phyloP scores from a whole-genome alignment of 2,888 invertebrate genomes.

The Parnassius orleans region DNA sequence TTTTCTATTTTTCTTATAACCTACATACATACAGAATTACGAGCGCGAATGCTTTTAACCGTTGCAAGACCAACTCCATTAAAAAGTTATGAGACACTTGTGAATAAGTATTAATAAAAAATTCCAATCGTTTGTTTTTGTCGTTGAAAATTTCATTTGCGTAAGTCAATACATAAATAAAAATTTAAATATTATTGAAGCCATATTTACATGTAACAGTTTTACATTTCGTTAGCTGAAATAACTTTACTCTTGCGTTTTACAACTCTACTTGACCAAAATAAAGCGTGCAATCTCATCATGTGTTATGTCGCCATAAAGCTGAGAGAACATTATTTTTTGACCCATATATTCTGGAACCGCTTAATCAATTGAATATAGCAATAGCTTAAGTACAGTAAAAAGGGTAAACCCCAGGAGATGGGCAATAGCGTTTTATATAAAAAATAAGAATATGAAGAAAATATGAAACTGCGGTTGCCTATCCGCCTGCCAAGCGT shows the following conservation, averaged over 20 bases:
- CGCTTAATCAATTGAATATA: no score
- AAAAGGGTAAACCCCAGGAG: no score
- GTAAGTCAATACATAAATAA: conserved; percentile 1
- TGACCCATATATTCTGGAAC: no score
- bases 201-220: neutral
- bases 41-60: neutral
- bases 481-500: no score
- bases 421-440: no score
- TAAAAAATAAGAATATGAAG: no score
- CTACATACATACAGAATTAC: conserved; percentile 18
- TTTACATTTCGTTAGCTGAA: neutral
- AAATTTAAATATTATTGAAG: neutral
- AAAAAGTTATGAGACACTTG: conserved; percentile 23
- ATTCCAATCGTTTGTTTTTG: conserved; percentile 3
- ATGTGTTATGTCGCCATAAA: no score
- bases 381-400: no score
- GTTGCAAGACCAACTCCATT: neutral
- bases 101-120: conserved; percentile 5
- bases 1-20: conserved; percentile 25
- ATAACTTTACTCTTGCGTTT: neutral
- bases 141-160: conserved; percentile 9
- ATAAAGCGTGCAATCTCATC: no score
- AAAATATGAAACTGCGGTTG: no score
- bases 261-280: no score
- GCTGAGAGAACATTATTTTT: no score